phyloP scores from a whole-genome alignment of 2,888 invertebrate species.

The Ctena decussata region DNA sequence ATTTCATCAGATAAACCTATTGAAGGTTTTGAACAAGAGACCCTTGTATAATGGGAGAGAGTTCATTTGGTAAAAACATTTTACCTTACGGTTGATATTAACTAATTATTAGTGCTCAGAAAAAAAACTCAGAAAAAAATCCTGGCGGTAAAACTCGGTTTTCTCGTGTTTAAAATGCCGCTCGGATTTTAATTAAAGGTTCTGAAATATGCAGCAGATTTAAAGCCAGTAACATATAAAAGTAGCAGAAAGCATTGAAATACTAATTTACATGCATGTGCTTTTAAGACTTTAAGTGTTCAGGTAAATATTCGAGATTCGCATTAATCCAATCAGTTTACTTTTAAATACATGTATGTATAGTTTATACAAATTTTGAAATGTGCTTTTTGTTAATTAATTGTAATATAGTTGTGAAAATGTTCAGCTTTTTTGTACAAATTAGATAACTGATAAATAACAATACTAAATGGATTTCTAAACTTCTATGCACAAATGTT shows the following conservation, averaged over 20 bases:
- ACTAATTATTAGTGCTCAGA: too few species aligned
- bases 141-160: too few species aligned
- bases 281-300: not conserved
- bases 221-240: too few species aligned
- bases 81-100: too few species aligned
- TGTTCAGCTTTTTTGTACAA: not conserved
- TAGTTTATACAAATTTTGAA: not conserved
- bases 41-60: slow-evolving; percentile 82
- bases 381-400: not conserved
- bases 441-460: not conserved
- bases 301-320: not conserved
- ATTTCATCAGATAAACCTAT: slow-evolving; percentile 76
- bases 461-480: not conserved
- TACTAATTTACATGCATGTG: too few species aligned
- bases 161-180: too few species aligned
- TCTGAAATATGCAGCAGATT: too few species aligned
- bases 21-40: slow-evolving; percentile 82
- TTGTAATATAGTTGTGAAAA: not conserved
- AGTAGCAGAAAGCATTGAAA: too few species aligned
- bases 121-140: too few species aligned
- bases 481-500: not conserved
- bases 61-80: too few species aligned
- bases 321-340: not conserved
- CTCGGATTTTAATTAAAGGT: too few species aligned
- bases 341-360: not conserved